Percentiles rank a stretch among this genome's conserved stretches.
Conservation (phyloP, 1,140 invertebrate genomes). For the Formica selysi region DNA sequence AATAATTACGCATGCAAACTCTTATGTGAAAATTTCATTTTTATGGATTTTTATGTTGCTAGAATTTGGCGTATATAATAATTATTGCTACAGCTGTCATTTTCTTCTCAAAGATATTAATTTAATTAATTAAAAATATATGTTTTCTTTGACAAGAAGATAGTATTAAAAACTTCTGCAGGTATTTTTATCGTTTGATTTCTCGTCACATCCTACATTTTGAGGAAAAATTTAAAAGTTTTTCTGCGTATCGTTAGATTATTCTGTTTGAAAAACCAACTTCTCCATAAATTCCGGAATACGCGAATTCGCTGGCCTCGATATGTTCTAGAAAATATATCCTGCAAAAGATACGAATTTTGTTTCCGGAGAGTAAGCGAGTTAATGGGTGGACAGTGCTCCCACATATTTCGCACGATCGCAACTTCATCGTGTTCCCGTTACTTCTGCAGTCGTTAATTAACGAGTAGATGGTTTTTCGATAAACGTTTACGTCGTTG, state of each 20-base stretch:
- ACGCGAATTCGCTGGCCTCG: constrained; percentile 19
- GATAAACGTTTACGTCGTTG: constrained; percentile 48
- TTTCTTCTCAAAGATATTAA: constrained; percentile 56
- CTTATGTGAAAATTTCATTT: not conserved
- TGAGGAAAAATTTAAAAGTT: constrained; percentile 71
- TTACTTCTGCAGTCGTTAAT: constrained; percentile 52
- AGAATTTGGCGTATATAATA: no score
- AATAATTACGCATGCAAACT: not conserved
- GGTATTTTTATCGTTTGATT: constrained; percentile 62
- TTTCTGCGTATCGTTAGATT: constrained; percentile 58
- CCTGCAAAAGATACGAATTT: constrained; percentile 45
- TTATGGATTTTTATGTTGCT: not conserved
- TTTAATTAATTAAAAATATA: constrained; percentile 60
- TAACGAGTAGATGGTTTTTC: constrained; percentile 60
- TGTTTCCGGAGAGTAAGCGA: constrained; percentile 11
- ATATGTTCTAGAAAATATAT: constrained; percentile 35
- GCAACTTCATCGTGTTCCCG: constrained; percentile 26
- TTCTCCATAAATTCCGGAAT: constrained; percentile 60
- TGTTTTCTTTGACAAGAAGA: constrained; percentile 28
- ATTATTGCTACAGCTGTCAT: not conserved
- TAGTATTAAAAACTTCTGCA: constrained; percentile 40
- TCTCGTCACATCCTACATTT: constrained; percentile 57
- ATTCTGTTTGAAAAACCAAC: constrained; percentile 60
- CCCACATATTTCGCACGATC: constrained; percentile 27
- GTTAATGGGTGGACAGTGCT: constrained; percentile 21